Conservation (phyloP, 2,888 invertebrate genomes). For the Yponomeuta cagnagella region DNA sequence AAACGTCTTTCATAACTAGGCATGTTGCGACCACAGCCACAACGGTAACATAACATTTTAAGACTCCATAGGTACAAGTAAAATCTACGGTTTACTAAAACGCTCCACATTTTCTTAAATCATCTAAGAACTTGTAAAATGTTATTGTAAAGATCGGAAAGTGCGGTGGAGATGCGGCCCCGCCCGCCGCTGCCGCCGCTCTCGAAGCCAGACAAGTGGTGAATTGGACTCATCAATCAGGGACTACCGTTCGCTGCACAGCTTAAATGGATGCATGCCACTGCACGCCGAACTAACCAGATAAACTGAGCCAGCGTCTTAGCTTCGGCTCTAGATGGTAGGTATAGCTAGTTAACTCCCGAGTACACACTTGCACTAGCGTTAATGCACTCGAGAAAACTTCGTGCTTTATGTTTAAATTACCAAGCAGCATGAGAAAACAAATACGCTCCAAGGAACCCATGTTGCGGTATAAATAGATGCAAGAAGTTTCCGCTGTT, state of each 20-base stretch:
- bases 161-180: not conserved
- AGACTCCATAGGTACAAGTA: too few relatives aligned
- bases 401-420: not conserved
- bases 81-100: not conserved
- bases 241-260: constrained; percentile 42
- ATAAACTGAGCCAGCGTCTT: not conserved
- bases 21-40: too few relatives aligned
- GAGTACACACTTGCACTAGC: not conserved
- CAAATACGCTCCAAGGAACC: not conserved
- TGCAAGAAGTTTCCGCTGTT: not conserved
- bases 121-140: not conserved
- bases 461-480: constrained; percentile 1
- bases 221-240: constrained; percentile 70
- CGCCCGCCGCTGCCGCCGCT: not conserved
- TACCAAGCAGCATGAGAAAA: not conserved
- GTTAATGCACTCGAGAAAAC: not conserved
- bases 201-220: constrained; percentile 44
- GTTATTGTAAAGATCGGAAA: not conserved
- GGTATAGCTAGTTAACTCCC: not conserved
- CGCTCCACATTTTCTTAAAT: not conserved
- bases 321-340: not conserved
- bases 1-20: too few relatives aligned
- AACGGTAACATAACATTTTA: too few relatives aligned
- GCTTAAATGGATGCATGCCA: constrained; percentile 40
- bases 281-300: constrained; percentile 11